Base-by-base conservation (phyloP, 2,888 invertebrate genomes). In the Diadegma fenestrale region DNA sequence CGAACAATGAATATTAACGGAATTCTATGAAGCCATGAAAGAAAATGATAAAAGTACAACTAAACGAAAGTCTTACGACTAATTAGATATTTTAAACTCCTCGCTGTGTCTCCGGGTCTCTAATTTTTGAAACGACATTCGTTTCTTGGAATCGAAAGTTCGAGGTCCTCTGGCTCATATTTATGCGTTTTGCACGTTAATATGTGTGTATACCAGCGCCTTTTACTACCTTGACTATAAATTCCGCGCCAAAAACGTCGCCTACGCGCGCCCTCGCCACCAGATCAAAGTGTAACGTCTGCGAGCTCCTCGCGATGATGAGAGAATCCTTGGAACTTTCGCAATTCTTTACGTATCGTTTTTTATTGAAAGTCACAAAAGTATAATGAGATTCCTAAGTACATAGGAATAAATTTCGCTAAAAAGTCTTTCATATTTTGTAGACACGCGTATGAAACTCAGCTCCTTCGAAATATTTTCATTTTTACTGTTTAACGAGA, bases 231-330 rank as follows among this genome's bases (percentile, higher is more conserved):
- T 54, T 69, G 81, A 81, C 80, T 78, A 75, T 75, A 80, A 86
- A 86, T 84, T 84, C 79, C 84, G 76, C 77, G 77, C 84, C 84
- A 80, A 86, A 86, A 85, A 80, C 77, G 54, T 80, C 82, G 86
- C 84, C 86, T 76, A 86, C 86, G 66, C 81, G 71, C 72, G 66
- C 61, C 64, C 61, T 45, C 75, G 51, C 30, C 78, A 41, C 19
- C 80, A 26, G 76, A 76, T 84, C 72, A 80, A 84, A 80, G 68
- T 84, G 68, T 80, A 80, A 84, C 84, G 79, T 51, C 51, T 80
- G n/a, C n/a, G 37, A 19, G 64, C 58, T 54, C 22, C 33, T 58
- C 73, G 80, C 73, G 80, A 54, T 77, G 80, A 66, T 80, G 80
- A 51, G 72, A 77, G 76, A 82, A 77, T 82, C 77, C 82, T 82